A percentile compares a stretch with the other conserved stretches of the same genome.
Conservation (phyloP, 2,888 invertebrate genomes). For the Xestia xanthographa region DNA sequence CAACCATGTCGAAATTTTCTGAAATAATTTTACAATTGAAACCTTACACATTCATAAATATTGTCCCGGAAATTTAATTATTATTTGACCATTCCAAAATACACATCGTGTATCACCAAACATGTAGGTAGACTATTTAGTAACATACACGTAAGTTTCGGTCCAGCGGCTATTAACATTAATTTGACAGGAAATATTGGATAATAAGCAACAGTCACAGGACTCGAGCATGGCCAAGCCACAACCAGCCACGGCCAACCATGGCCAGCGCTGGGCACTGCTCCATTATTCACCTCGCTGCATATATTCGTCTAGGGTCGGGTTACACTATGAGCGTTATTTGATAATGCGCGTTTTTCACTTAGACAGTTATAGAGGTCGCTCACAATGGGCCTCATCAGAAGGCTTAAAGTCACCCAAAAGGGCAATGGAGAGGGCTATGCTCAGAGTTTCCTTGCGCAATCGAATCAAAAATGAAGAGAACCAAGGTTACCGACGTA, state of each 20-base stretch:
- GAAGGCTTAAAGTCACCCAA: no score
- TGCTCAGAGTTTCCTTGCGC: no score
- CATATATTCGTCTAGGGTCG: slow-evolving; percentile 5
- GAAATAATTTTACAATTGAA: neutral
- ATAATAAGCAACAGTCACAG: slow-evolving; percentile 3
- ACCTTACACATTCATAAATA: neutral
- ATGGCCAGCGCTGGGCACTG: slow-evolving; percentile 6
- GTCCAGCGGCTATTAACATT: neutral
- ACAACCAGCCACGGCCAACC: neutral
- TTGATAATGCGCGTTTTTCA: neutral
- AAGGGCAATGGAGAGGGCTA: no score
- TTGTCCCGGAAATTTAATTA: neutral
- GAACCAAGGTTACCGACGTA: no score
- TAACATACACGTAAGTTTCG: neutral
- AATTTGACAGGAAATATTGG: slow-evolving; percentile 7
- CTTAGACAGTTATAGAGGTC: neutral
- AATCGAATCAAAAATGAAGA: no score
- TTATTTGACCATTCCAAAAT: neutral
- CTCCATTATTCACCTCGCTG: slow-evolving; percentile 21
- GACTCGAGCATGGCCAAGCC: neutral
- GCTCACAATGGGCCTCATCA: no score
- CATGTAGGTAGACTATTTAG: neutral
- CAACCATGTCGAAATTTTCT: neutral
- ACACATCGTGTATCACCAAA: neutral
- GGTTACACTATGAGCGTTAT: slow-evolving; percentile 7